Evolutionary conservation across 1,140 invertebrate species (phyloP).

Genomic region (Steinernema feltiae): DNA sequence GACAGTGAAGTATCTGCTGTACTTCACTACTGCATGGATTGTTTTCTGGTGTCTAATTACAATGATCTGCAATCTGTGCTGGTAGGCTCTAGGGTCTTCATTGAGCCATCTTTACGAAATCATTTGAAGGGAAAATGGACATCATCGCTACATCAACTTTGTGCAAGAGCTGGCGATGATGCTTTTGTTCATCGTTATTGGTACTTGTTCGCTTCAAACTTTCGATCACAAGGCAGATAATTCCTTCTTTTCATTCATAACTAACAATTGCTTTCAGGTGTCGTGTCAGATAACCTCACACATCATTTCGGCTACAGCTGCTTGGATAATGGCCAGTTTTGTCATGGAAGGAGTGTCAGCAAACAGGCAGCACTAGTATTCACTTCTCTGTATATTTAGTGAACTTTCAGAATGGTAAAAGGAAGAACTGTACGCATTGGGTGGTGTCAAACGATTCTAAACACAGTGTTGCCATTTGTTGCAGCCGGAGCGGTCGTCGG

Average conservation of each 20-base stretch:
- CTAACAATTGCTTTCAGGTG: not conserved
- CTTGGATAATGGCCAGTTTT: not conserved
- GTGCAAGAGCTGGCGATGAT: not conserved
- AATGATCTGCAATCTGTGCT: not conserved
- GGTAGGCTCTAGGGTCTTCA: not conserved
- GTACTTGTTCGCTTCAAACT: not conserved
- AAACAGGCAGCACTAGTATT: not conserved
- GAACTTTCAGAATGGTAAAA: not conserved
- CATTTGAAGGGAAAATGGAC: not conserved
- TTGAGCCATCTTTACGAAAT: not conserved
- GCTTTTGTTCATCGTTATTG: not conserved
- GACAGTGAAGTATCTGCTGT: not conserved
- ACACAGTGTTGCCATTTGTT: not conserved
- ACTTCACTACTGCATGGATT: slow-evolving; percentile 3
- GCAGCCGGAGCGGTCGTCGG: not conserved
- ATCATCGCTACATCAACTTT: slow-evolving; percentile 2
- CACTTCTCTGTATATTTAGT: not conserved
- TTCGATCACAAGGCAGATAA: not conserved
- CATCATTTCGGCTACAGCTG: not conserved
- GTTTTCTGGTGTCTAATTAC: not conserved
- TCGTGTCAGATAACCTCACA: not conserved
- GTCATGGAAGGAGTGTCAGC: not conserved
- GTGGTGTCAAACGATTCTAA: not conserved
- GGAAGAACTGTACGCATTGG: not conserved
- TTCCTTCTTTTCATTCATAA: not conserved